phyloP scores from a whole-genome alignment of 30 jellyfish, hydroid and myxozoan species.

The Nemopilema nomurai region DNA sequence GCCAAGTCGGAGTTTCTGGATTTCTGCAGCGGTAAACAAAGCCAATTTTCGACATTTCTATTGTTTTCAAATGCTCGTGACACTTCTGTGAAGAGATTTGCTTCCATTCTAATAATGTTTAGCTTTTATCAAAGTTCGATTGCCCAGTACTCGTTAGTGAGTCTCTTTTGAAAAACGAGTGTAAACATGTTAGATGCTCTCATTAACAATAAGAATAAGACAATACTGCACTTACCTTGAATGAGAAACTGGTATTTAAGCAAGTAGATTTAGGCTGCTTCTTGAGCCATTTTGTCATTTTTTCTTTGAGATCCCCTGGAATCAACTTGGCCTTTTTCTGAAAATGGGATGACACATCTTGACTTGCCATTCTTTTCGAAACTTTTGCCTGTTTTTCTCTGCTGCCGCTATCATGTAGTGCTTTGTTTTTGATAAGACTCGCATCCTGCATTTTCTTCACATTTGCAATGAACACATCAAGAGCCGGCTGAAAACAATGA shows the following conservation, averaged over 20 bases:
- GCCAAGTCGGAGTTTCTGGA: not conserved
- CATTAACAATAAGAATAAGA: not conserved
- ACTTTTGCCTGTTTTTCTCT: slow-evolving; percentile 5
- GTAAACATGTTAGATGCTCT: not conserved
- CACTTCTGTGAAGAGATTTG: not conserved
- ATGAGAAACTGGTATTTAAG: slow-evolving; percentile 12
- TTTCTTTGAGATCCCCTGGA: slow-evolving; percentile 1
- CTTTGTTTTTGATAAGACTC: slow-evolving; percentile 9
- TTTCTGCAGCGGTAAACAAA: not conserved
- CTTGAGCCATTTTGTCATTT: slow-evolving; percentile 15
- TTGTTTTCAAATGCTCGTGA: not conserved
- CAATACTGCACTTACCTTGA: slow-evolving; percentile 7
- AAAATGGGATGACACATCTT: slow-evolving; percentile 29
- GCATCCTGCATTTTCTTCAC: slow-evolving; percentile 11
- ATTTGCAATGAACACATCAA: slow-evolving; percentile 9
- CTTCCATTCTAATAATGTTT: not conserved
- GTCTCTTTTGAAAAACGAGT: too few relatives aligned
- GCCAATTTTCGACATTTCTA: not conserved
- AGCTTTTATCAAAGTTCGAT: not conserved
- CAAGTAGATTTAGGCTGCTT: slow-evolving; percentile 19
- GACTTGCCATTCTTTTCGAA: slow-evolving; percentile 6
- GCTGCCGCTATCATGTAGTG: not conserved
- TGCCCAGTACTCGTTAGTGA: not conserved
- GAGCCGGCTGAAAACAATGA: slow-evolving; percentile 9
- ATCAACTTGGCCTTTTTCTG: slow-evolving; percentile 15